Conservation (phyloP, 1,140 invertebrate genomes). For the Samia ricini region DNA sequence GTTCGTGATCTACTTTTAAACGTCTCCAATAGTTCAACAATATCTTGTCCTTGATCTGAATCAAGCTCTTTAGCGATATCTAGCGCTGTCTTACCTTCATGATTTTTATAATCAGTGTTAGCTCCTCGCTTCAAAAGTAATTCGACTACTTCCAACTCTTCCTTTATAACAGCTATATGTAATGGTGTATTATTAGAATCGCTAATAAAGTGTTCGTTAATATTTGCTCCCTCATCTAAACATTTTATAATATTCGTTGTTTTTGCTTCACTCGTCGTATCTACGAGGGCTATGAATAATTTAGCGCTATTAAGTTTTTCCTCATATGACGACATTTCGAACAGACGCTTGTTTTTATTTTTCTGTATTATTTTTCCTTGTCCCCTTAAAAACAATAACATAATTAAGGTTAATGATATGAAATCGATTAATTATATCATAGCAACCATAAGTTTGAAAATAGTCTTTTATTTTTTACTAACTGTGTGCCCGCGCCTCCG, state of each 20-base stretch:
- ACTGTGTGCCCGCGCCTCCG: no score
- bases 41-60: not conserved
- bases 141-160: constrained; percentile 6
- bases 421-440: no score
- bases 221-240: not conserved
- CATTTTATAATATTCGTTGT: not conserved
- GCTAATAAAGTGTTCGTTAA: constrained; percentile 2
- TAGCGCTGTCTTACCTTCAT: not conserved
- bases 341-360: not conserved
- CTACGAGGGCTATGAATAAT: not conserved
- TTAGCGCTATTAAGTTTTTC: not conserved
- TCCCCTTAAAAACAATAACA: not conserved
- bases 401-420: no score
- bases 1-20: no score
- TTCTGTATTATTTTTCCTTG: not conserved
- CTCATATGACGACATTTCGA: not conserved
- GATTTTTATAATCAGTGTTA: not conserved
- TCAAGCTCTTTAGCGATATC: not conserved
- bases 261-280: not conserved
- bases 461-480: no score
- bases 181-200: not conserved
- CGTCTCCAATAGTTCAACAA: not conserved
- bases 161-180: not conserved
- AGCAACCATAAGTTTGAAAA: no score
- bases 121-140: not conserved